Evolutionary conservation across 1,140 invertebrate genomes (phyloP), one percentile per base, ranked within the genome.

Genomic region (Brachionus asplanchnoidis): DNA sequence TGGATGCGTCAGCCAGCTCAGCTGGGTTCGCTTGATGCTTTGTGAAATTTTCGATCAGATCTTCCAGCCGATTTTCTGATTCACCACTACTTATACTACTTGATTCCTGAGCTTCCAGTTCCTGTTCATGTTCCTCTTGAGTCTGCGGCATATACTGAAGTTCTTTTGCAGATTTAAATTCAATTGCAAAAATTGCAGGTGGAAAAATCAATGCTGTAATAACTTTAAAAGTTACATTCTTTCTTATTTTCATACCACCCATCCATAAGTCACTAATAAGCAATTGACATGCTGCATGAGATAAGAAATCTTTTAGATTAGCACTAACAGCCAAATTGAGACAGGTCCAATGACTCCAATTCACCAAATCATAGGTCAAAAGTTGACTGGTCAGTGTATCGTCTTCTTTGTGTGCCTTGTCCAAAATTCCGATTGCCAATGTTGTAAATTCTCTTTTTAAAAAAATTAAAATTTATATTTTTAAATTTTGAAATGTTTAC

Each of bases 251-350:
- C n/a, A 99, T 91, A 1, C 97, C 97, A 11, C 97, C 97, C 94
- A 99, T 97, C 97, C 97, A 99, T 28, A 99, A 92, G 91, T 99
- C 97, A 28, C 96, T 96, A 8, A 99, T 91, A 77, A 99, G 95
- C 46, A 97, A 95, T 92, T 99, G 97, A 86, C 95, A 97, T 88
- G 96, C 97, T 0, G 96, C 95, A 91, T 99, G 97, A 0, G 96
- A 95, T 14, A 99, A 90, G 65, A 99, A 92, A 7, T 94, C 94
- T 46, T 95, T 92, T 90, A 98, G 95, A 90, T 97, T 97, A 20
- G 96, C 96, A 0, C 95, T 93, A 0, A 97, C 95, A 0, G 96
- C 97, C 17, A 99, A 91, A 80, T 95, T 95, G 4, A 99, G 91
- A 89, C 96, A 98, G 2, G 97, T 99, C 90, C 98, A 96, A 83